A percentile compares a stretch with the other conserved stretches of the same genome.
These are phyloP conservation scores for Elysia chlorotica DNA, from an alignment of 1,140 invertebrate genomes.

Conservation along the genomic window DNA sequence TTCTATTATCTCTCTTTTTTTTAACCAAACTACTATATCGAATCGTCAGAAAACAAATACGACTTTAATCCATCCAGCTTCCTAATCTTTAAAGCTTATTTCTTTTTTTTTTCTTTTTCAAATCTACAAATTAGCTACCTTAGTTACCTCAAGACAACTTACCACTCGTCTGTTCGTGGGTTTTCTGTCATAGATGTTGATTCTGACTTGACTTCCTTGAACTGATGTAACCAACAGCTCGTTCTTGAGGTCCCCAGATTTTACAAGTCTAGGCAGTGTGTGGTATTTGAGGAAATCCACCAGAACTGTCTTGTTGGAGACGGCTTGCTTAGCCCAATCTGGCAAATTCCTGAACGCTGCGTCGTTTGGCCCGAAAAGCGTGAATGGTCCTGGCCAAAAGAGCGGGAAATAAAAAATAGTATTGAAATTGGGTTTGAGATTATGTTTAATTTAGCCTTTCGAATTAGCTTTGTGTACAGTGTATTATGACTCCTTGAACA, in stretches of 20 bases:
- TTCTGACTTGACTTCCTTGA: slow-evolving; percentile 75
- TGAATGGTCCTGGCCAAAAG: slow-evolving; percentile 68
- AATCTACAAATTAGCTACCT: background rate
- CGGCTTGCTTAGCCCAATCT: slow-evolving; percentile 68
- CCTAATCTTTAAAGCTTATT: no score
- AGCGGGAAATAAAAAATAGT: no score
- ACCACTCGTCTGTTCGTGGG: slow-evolving; percentile 2
- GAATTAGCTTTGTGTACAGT: no score
- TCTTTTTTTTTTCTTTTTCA: background rate
- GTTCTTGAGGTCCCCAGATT: slow-evolving; percentile 28
- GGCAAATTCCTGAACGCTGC: slow-evolving; percentile 74
- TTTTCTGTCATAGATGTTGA: slow-evolving; percentile 35
- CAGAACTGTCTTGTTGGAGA: slow-evolving; percentile 70
- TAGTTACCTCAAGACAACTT: background rate
- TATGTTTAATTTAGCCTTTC: no score
- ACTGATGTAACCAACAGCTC: slow-evolving; percentile 71
- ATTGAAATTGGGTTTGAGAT: no score
- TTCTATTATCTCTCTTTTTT: no score
- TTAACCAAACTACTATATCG: no score
- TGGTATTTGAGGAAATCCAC: slow-evolving; percentile 28
- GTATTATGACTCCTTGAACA: no score
- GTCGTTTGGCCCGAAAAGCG: slow-evolving; percentile 85
- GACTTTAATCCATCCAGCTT: no score
- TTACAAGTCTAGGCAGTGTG: slow-evolving; percentile 19
- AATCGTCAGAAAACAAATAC: no score